A percentile compares a stretch with the other conserved stretches of the same genome.
Evolutionary conservation across 2,113 vertebrate species (phyloP).

Genomic region (Scophthalmus maximus): DNA sequence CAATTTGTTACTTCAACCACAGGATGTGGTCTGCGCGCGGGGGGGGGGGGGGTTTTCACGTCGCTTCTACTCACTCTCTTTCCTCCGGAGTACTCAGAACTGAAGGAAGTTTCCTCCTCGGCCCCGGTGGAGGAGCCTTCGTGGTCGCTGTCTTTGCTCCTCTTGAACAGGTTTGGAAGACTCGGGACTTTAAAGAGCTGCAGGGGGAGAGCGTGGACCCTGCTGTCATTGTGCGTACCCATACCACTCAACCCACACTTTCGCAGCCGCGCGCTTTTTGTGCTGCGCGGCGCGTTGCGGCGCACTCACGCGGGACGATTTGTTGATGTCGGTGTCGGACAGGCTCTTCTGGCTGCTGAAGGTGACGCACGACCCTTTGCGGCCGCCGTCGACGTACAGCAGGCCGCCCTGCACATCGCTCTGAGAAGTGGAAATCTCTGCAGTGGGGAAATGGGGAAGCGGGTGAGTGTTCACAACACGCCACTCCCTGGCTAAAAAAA

Average conservation of each 20-base stretch:
- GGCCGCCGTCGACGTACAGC: conserved; percentile 72
- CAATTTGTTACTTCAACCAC: background rate
- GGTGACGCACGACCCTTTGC: background rate
- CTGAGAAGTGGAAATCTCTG: conserved; percentile 93
- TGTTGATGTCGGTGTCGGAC: conserved; percentile 90
- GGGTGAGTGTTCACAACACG: background rate
- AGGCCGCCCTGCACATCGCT: conserved; percentile 86
- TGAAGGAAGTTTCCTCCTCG: conserved; percentile 69
- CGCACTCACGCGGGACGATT: conserved; percentile 75
- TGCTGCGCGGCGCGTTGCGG: background rate
- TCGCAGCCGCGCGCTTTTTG: no score
- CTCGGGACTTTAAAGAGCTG: conserved; percentile 83
- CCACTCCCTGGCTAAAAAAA: no score
- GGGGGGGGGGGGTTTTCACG: no score
- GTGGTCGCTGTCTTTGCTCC: conserved; percentile 69
- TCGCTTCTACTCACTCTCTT: conserved; percentile 69
- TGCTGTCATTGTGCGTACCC: no score
- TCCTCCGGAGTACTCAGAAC: conserved; percentile 61
- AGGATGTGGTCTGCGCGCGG: no score
- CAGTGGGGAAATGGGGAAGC: conserved; percentile 11
- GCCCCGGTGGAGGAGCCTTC: conserved; percentile 62
- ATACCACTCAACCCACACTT: no score
- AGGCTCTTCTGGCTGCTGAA: conserved; percentile 84
- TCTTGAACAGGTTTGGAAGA: conserved; percentile 81
- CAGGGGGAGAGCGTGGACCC: background rate